Base-by-base conservation (phyloP, 2,888 invertebrate genomes). In the Aquatica leii region DNA sequence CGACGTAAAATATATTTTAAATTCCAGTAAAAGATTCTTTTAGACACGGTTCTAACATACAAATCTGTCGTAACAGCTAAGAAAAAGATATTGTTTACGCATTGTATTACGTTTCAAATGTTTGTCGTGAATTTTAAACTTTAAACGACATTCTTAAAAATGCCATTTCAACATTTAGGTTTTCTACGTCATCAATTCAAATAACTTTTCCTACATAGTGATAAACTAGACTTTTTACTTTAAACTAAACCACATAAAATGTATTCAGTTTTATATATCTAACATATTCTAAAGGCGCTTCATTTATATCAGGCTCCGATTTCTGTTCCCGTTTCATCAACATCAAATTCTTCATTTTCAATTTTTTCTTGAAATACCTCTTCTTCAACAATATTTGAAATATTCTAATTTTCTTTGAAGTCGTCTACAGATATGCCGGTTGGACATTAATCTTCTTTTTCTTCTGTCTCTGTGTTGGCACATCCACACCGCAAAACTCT, bases 151-250 rank as follows among this genome's bases (percentile, higher is more conserved):
- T 52, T 59, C 51, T 41, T 51, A 59, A 52, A 41, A 59, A 59
- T 50, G 49, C 49, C 14, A 59, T 49, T 51, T 41, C 52, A 34
- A 52, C 59, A 37, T 41, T 49, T 49, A 52, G 14, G 48, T 59
- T 24, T 49, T 51, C 37, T 43, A 59, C 15, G 48, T 59, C 59
- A 59, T 59, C 52, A 52, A 59, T 59, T 41, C 24, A 59, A 59
- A 59, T 52, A 41, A 52, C 49, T 59, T 59, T 48, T 59, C 40
- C 20, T 21, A 46, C 15, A 46, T 56, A 46, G 11, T 14, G 17
- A 4, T 11, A 15, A 46, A 46, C n/a, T n/a, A 46, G 12, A 3
- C 15, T 46, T 46, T 46, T 46, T 17, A 15, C 17, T 46, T 46
- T 46, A 46, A 46, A 46, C 46, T 46, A 11, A 46, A 46, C 46